Base-by-base conservation (phyloP, 2,797 vertebrate genomes). In the Borostomias antarcticus region DNA sequence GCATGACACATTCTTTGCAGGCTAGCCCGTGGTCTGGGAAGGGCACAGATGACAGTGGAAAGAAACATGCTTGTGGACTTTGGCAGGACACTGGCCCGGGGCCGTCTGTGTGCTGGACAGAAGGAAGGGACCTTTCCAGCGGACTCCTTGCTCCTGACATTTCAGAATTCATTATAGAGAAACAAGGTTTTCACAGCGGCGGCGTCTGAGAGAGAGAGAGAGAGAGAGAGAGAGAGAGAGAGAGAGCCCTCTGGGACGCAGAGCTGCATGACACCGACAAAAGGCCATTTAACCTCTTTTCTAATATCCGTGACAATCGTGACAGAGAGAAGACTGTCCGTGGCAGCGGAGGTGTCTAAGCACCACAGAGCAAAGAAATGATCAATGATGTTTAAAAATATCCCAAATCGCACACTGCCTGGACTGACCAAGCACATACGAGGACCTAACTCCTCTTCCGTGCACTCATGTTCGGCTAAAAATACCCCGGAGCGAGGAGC, bases 21-120 rank as follows among this genome's bases (percentile, higher is more conserved):
- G 89, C 93, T 93, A 92, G 86, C 88, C 94, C 92, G 76, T 82
- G 77, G 82, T 86, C 80, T 96, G 94, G 92, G 95, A 95, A 94
- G 76, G 89, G 90, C 91, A 91, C 95, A 96, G 94, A 95, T 96
- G 95, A 97, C 95, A 93, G 91, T 90, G 92, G 93, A 95, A 94
- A 93, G 82, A 94, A 93, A 87, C 75, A 93, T 82, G 88, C 90
- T 90, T 93, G 93, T 94, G 90, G 92, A 94, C 93, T 93, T 95
- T 96, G 94, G 94, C 94, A 95, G 89, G 89, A 88, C 88, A 88
- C 86, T 75, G 82, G 79, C n/a, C n/a, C 69, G 74, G 76, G 80
- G 78, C 77, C 52, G 25, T 90, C 84, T 83, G 87, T 62, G 87
- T 67, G 89, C 73, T 70, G 58, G 69, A 68, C 60, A 7, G 64